phyloP scores from a whole-genome alignment of 64 coral and sea anemone species.

The Stichodactyla helianthus region DNA sequence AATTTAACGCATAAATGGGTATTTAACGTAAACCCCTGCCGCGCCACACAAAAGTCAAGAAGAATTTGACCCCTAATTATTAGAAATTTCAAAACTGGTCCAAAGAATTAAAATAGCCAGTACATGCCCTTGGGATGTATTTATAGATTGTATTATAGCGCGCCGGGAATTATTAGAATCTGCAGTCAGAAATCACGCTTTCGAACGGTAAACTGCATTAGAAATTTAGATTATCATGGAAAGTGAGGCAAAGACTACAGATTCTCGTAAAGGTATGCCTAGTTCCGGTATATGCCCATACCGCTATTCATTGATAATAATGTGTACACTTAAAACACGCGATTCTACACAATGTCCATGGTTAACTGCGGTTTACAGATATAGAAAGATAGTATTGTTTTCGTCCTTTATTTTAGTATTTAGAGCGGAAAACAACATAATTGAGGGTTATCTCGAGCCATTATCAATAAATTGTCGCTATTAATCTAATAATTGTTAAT shows the following conservation, averaged over 20 bases:
- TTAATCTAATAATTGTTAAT: not conserved
- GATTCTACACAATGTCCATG: not conserved
- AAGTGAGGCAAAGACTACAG: not conserved
- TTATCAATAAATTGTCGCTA: not conserved
- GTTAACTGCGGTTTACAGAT: not conserved
- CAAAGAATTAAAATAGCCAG: not conserved
- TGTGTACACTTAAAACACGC: not conserved
- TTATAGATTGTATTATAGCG: not conserved
- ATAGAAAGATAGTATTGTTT: not conserved
- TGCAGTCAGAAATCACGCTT: too few species aligned
- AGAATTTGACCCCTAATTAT: not conserved
- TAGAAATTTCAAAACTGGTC: not conserved
- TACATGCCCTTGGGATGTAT: not conserved
- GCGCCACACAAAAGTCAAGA: not conserved
- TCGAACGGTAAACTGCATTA: not conserved
- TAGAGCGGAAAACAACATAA: not conserved
- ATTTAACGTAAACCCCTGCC: not conserved
- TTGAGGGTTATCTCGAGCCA: not conserved
- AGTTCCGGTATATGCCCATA: not conserved
- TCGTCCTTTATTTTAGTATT: not conserved
- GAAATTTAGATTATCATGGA: not conserved
- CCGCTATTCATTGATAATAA: too few species aligned
- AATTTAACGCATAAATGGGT: not conserved
- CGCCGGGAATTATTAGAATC: not conserved
- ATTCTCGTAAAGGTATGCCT: not conserved